A percentile compares a stretch with the other conserved stretches of the same genome.
These are phyloP conservation scores for Aurelia coerulea DNA, from an alignment of 30 jellyfish, hydroid and myxozoan genomes.

Conservation along the genomic window DNA sequence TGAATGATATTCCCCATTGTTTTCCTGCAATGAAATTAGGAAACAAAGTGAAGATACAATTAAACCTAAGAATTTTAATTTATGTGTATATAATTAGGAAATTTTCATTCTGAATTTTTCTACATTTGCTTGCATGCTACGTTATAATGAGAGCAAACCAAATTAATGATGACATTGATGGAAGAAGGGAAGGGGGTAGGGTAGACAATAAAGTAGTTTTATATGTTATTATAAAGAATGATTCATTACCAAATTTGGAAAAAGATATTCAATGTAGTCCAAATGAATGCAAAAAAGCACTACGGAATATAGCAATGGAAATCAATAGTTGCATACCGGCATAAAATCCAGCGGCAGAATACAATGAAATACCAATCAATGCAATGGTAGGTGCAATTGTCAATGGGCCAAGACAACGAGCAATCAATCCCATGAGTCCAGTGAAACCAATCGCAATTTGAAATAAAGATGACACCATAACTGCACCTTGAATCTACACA, in stretches of 20 bases:
- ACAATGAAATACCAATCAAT: slow-evolving; percentile 87
- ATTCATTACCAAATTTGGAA: too few species aligned
- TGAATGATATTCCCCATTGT: slow-evolving; percentile 88
- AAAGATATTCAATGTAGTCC: too few species aligned
- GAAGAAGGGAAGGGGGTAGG: too few species aligned
- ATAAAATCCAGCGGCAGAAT: slow-evolving; percentile 82
- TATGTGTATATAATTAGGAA: not conserved
- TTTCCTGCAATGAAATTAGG: slow-evolving; percentile 64
- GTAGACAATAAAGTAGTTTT: too few species aligned
- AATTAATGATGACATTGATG: too few species aligned
- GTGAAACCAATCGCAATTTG: slow-evolving; percentile 92
- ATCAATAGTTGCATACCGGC: slow-evolving; percentile 62
- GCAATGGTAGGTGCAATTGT: slow-evolving; percentile 95
- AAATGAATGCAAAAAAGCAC: too few species aligned
- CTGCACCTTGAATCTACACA: slow-evolving; percentile 94
- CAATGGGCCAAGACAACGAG: slow-evolving; percentile 89
- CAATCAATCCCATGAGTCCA: slow-evolving; percentile 81
- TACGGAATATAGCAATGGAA: not conserved
- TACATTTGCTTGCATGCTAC: too few species aligned
- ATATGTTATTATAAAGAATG: too few species aligned
- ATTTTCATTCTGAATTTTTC: not conserved
- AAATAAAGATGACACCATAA: slow-evolving; percentile 89
- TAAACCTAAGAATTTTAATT: not conserved
- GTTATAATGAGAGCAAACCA: too few species aligned
- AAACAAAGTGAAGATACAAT: not conserved